Conservation (phyloP, 2,797 vertebrate species). For the Molossus molossus region DNA sequence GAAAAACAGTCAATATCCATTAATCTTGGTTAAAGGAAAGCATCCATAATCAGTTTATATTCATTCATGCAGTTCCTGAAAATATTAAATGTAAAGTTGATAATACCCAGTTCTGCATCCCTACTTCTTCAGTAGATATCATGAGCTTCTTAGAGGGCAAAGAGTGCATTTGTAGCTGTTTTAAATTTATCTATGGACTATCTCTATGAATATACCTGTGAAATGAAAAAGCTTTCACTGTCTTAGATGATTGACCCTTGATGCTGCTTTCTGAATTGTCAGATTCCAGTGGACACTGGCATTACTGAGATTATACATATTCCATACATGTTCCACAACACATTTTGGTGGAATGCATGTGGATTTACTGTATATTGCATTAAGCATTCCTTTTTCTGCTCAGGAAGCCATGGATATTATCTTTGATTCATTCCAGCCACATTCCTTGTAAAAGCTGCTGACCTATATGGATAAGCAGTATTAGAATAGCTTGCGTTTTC, state of each 20-base stretch:
- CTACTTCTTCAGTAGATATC: background rate
- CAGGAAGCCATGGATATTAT: background rate
- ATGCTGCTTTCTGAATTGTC: slow-evolving; percentile 8
- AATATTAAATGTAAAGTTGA: background rate
- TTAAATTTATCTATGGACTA: background rate
- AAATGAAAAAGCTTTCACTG: slow-evolving; percentile 44
- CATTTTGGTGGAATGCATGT: background rate
- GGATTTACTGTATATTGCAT: background rate
- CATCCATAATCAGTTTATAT: background rate
- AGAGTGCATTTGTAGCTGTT: background rate
- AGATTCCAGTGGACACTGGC: background rate
- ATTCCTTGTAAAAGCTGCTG: slow-evolving; percentile 29
- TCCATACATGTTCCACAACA: background rate
- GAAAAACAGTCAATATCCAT: background rate
- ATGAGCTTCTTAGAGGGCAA: background rate
- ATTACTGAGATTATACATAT: background rate
- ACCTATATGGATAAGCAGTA: background rate
- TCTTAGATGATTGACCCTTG: slow-evolving; percentile 13
- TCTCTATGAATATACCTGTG: background rate
- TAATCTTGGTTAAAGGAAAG: slow-evolving; percentile 43
- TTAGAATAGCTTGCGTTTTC: background rate
- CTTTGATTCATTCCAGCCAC: slow-evolving; percentile 44
- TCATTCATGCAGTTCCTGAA: background rate
- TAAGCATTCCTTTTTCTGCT: slow-evolving; percentile 36
- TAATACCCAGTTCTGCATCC: background rate